Percentiles rank a stretch among this genome's conserved stretches.
phyloP scores from a whole-genome alignment of 1,140 invertebrate genomes.

The Doryteuthis pealeii region DNA sequence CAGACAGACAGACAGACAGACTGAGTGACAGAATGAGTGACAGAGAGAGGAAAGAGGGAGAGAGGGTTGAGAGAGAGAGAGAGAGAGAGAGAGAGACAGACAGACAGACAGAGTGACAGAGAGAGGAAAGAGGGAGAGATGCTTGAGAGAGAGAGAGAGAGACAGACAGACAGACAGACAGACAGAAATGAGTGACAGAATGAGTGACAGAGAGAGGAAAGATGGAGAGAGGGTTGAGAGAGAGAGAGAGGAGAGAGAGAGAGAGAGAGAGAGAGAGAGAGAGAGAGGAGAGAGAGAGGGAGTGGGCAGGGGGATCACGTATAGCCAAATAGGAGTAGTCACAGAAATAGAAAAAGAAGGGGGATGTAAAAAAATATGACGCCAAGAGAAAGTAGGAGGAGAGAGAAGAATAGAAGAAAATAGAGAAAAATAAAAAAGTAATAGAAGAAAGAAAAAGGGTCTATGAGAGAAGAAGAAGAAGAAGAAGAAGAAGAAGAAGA shows the following conservation, averaged over 20 bases:
- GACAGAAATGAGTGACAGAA: slow-evolving; percentile 23
- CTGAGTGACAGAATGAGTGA: slow-evolving; percentile 16
- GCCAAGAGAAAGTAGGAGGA: too few species aligned
- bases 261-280: slow-evolving; percentile 13
- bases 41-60: slow-evolving; percentile 16
- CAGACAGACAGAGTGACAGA: neutral
- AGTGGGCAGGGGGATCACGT: too few species aligned
- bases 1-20: slow-evolving; percentile 18
- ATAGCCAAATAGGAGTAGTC: too few species aligned
- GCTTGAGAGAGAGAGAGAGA: too few species aligned
- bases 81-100: neutral
- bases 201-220: slow-evolving; percentile 21
- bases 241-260: slow-evolving; percentile 12
- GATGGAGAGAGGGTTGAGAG: neutral
- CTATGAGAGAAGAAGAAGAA: too few species aligned
- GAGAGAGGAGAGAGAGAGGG: neutral
- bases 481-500: slow-evolving; percentile 24
- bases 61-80: slow-evolving; percentile 17
- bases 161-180: too few species aligned
- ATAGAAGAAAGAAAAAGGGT: too few species aligned
- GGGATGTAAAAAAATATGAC: too few species aligned
- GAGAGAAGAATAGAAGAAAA: too few species aligned
- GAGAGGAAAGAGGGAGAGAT: slow-evolving; percentile 19
- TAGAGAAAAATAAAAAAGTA: too few species aligned
- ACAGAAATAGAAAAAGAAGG: too few species aligned